Evolutionary conservation across 2,888 invertebrate genomes (phyloP), one percentile per base, ranked within the genome.

Genomic region (Esperia sulphurella): DNA sequence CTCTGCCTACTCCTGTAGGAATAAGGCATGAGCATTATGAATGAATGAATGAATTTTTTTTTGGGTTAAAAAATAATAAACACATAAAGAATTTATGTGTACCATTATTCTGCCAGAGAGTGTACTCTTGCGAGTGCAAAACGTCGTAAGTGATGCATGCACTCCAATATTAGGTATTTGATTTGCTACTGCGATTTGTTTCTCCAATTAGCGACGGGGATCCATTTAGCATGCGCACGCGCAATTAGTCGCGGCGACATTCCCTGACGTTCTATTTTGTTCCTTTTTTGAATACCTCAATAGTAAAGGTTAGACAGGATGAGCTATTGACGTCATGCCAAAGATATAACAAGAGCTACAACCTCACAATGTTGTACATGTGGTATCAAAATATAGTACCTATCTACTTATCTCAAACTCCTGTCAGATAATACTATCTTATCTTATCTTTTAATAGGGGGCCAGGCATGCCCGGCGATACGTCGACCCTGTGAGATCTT

Each of bases 131-230:
- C 33, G 9, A 33, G 9, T 8, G 10, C 8, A 33, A 33, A 33
- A 5, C 33, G 10, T 9, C 33, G 3, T 38, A 12, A 38, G 35
- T 35, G 38, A 38, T 38, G 13, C 8, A 14, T 38, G 13, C 38
- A 10, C 13, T 39, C 39, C 13, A 8, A 14, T 39, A 8, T 13
- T 10, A n/a, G 39, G 14, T 8, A 39, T 31, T 41, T 29, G 42
- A 46, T 35, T 40, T 14, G 39, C 14, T 29, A 13, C 38, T 28
- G 46, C 61, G 57, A 75, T 75, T 68, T 61, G 65, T 69, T 66
- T 65, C 58, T 53, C 65, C 71, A 76, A 76, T 76, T 76, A 75
- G 71, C 62, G 53, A 52, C 49, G 60, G 69, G 67, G 71, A 74
- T 74, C 61, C 63, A 62, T 68, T 63, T 65, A 53, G 59, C 57